phyloP scores from a whole-genome alignment of 2,113 vertebrate species.

The Tor tambroides region DNA sequence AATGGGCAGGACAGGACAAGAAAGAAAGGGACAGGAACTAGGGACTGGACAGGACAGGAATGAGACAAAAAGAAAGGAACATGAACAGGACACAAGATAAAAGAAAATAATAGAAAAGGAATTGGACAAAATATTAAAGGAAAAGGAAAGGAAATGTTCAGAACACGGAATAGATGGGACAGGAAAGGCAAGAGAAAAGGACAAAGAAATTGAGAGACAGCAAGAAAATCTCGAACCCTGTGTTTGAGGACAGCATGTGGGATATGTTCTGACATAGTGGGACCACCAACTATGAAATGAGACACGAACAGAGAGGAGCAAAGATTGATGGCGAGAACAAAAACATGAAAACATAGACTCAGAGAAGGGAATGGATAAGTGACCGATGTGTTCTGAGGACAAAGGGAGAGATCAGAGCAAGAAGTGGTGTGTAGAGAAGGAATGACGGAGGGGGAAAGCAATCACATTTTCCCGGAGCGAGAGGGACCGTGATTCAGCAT shows the following conservation, averaged over 20 bases:
- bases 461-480: constrained; percentile 22
- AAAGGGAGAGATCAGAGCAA: constrained; percentile 23
- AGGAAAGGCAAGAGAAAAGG: not conserved
- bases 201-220: not conserved
- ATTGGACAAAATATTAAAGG: not conserved
- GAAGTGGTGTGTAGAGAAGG: constrained; percentile 7
- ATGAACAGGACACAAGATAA: not conserved
- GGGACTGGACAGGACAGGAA: not conserved
- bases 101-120: not conserved
- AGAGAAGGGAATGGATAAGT: constrained; percentile 19
- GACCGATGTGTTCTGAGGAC: constrained; percentile 1
- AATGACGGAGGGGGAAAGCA: constrained; percentile 28
- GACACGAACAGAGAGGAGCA: not conserved
- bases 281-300: not conserved
- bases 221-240: not conserved
- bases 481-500: constrained; percentile 53
- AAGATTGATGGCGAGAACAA: not conserved
- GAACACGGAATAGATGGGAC: not conserved
- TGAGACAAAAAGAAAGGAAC: not conserved
- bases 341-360: constrained; percentile 4
- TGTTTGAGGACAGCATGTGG: not conserved
- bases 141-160: not conserved
- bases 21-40: not conserved
- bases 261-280: not conserved
- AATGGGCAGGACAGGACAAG: not conserved